A percentile compares a stretch with the other conserved stretches of the same genome.
Conservation (phyloP, 2,797 vertebrate genomes). For the Muscicapa comitata region DNA sequence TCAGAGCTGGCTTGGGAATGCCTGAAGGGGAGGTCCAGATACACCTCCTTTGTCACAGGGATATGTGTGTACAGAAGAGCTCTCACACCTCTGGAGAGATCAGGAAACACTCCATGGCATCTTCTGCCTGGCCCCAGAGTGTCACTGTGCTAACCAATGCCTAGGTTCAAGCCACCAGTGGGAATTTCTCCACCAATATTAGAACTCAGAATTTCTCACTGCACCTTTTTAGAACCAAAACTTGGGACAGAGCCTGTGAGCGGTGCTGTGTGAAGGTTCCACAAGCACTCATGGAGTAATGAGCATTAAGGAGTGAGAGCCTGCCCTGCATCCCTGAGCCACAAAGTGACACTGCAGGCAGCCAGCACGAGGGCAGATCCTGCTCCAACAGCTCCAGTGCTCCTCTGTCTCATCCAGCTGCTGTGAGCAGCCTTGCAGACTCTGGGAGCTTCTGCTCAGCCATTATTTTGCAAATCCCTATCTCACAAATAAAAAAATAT, state of each 20-base stretch:
- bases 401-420: background rate
- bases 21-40: background rate
- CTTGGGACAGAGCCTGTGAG: background rate
- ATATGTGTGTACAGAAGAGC: background rate
- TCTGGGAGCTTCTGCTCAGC: background rate
- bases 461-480: background rate
- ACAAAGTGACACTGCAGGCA: background rate
- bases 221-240: background rate
- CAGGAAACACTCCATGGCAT: background rate
- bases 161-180: background rate
- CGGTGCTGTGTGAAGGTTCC: background rate
- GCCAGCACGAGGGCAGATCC: background rate
- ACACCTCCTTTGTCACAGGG: background rate
- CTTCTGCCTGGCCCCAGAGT: background rate
- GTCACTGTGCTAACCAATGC: background rate
- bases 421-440: background rate
- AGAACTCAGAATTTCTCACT: background rate
- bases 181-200: background rate
- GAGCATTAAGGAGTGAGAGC: background rate
- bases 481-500: background rate
- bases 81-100: background rate
- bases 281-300: background rate
- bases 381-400: background rate
- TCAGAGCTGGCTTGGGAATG: background rate
- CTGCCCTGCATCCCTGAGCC: accelerated